A percentile compares a stretch with the other conserved stretches of the same genome.
Evolutionary conservation across 2,113 vertebrate species (phyloP).

Genomic region (Centropristis striata): DNA sequence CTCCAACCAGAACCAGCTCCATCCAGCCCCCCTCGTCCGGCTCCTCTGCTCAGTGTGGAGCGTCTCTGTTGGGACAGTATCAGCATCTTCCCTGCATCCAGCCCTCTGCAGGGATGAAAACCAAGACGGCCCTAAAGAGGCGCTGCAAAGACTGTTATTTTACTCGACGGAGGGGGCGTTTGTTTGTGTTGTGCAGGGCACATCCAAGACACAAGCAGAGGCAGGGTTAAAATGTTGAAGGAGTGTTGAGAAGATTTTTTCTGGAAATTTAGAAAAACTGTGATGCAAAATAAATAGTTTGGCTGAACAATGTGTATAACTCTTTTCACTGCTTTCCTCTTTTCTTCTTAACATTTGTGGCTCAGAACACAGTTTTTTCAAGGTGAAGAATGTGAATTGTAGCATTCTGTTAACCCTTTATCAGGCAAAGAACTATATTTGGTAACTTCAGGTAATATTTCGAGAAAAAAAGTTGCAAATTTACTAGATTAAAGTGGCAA

Average conservation of each 20-base stretch:
- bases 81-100: conserved; percentile 53
- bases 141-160: conserved; percentile 94
- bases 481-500: too few species aligned
- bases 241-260: neutral
- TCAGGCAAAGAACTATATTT: too few species aligned
- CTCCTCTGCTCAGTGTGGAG: neutral
- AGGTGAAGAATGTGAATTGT: neutral
- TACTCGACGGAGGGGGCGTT: conserved; percentile 87
- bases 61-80: conserved; percentile 61
- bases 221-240: conserved; percentile 78
- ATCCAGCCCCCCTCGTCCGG: neutral
- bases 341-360: neutral
- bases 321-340: neutral
- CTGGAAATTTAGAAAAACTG: conserved; percentile 20
- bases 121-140: conserved; percentile 84
- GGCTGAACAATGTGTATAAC: neutral
- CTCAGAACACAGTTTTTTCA: neutral
- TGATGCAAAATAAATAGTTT: conserved; percentile 68
- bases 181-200: conserved; percentile 89
- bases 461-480: too few species aligned
- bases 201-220: conserved; percentile 92
- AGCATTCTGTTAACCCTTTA: neutral
- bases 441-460: too few species aligned
- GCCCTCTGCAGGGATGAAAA: conserved; percentile 88
- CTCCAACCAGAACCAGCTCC: conserved; percentile 18